phyloP scores from a whole-genome alignment of 1,140 invertebrate genomes.

The Dinoponera quadriceps region DNA sequence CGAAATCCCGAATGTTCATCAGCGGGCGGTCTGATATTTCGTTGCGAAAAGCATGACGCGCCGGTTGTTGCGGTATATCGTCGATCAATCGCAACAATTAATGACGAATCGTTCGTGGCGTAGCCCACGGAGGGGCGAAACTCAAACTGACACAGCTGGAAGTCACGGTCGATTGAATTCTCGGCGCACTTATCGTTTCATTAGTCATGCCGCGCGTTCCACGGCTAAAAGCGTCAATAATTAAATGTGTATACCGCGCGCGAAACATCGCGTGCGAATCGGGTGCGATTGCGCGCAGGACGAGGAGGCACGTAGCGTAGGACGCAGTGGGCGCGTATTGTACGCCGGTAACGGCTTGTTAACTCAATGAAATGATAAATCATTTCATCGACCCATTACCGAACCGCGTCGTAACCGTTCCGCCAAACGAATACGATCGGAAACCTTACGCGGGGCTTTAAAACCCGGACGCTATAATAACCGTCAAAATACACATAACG shows the following conservation, averaged over 20 bases:
- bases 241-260: conserved; percentile 63
- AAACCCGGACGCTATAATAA: not conserved
- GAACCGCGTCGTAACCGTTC: not conserved
- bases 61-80: conserved; percentile 58
- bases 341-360: conserved; percentile 30
- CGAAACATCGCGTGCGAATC: conserved; percentile 35
- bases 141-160: conserved; percentile 60
- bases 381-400: conserved; percentile 25
- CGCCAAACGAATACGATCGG: not conserved
- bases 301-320: conserved; percentile 4
- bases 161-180: conserved; percentile 66
- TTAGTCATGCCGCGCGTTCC: conserved; percentile 57
- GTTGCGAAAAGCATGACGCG: conserved; percentile 51
- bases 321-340: conserved; percentile 12
- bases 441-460: not conserved
- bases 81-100: conserved; percentile 71
- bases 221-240: conserved; percentile 63
- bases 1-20: conserved; percentile 30
- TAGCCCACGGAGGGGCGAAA: conserved; percentile 35
- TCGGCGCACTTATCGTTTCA: conserved; percentile 66
- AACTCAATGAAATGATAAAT: conserved; percentile 41
- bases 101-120: conserved; percentile 68
- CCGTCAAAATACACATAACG: not conserved
- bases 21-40: conserved; percentile 59
- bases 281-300: conserved; percentile 10